Evolutionary conservation across 1,140 invertebrate species (phyloP).

Genomic region (Drosophila ohnishii): DNA sequence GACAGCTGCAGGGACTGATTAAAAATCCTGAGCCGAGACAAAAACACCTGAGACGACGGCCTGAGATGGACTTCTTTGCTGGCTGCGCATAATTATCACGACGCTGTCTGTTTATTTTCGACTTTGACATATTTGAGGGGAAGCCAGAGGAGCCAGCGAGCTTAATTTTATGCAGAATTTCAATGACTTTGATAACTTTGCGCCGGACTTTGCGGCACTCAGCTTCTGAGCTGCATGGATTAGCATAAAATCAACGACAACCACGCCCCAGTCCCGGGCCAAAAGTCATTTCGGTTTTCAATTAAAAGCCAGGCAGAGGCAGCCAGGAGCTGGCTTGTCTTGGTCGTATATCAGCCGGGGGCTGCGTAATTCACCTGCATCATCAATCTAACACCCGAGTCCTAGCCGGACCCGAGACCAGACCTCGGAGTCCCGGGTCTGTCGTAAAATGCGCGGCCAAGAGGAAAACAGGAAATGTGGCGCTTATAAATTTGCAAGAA

Average conservation of each 20-base stretch:
- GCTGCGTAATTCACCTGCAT: slow-evolving; percentile 67
- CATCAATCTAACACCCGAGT: slow-evolving; percentile 65
- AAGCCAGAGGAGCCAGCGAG: slow-evolving; percentile 11
- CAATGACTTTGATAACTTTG: slow-evolving; percentile 48
- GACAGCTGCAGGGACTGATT: slow-evolving; percentile 43
- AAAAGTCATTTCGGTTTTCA: slow-evolving; percentile 68
- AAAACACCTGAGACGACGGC: slow-evolving; percentile 27
- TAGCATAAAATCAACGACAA: slow-evolving; percentile 73
- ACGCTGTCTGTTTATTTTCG: slow-evolving; percentile 67
- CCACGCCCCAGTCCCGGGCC: slow-evolving; percentile 24
- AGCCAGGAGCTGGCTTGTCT: slow-evolving; percentile 24
- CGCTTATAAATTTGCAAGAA: slow-evolving; percentile 54
- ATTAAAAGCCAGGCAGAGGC: slow-evolving; percentile 57
- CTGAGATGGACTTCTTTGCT: slow-evolving; percentile 13
- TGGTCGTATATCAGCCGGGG: slow-evolving; percentile 62
- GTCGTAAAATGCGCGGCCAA: slow-evolving; percentile 34
- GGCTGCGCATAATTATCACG: slow-evolving; percentile 69
- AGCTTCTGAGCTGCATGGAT: slow-evolving; percentile 70
- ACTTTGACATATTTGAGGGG: slow-evolving; percentile 61
- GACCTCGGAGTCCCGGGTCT: slow-evolving; percentile 2
- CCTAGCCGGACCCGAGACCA: not conserved
- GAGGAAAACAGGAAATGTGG: slow-evolving; percentile 50
- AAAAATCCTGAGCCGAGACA: slow-evolving; percentile 50
- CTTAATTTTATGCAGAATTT: slow-evolving; percentile 76
- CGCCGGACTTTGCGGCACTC: slow-evolving; percentile 48